Evolutionary conservation across 2,888 invertebrate species (phyloP), one percentile per base, ranked within the genome.

Genomic region (Antheraea yamamai): DNA sequence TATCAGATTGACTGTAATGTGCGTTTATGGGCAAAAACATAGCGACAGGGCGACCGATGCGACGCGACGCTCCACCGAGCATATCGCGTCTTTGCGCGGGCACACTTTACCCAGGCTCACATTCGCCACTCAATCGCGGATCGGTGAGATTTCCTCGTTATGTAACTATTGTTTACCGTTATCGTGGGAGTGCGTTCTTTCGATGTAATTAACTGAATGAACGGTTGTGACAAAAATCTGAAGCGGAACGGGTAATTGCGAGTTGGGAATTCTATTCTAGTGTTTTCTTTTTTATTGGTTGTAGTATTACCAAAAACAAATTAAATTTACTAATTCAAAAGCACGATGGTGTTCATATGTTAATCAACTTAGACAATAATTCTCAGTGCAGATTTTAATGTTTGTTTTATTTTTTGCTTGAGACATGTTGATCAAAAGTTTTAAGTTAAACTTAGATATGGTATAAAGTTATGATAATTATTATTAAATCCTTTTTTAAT

Each of bases 131-230:
- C 39, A 72, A 68, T 52, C 76, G 75, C 23, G 23, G 73, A 64
- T 52, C 76, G 75, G 75, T 79, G 78, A 68, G 79, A 71, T 72
- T 79, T 79, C 76, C 75, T 76, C 77, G 70, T 80, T 79, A 80
- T 78, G 80, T 76, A 81, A 81, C 75, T 75, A 79, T 80, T 76
- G 80, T 78, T 20, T 70, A 70, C 70, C 70, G 70, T 70, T 70
- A 68, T 76, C 72, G 76, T 74, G 76, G 75, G 78, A 77, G 76
- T 75, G 77, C 74, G 73, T 77, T 79, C 76, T 74, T 74, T 61
- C 74, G 74, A 6, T 74, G 20, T 52, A 66, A 68, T 71, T 61
- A 71, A 58, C 47, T 35, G 70, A 71, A 71, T 71, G 71, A 74
- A 74, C 23, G 55, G 39, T 77, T 77, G 73, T 64, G 61, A 64